phyloP scores from a whole-genome alignment of 1,140 invertebrate species.

The Dreissena rostriformis region DNA sequence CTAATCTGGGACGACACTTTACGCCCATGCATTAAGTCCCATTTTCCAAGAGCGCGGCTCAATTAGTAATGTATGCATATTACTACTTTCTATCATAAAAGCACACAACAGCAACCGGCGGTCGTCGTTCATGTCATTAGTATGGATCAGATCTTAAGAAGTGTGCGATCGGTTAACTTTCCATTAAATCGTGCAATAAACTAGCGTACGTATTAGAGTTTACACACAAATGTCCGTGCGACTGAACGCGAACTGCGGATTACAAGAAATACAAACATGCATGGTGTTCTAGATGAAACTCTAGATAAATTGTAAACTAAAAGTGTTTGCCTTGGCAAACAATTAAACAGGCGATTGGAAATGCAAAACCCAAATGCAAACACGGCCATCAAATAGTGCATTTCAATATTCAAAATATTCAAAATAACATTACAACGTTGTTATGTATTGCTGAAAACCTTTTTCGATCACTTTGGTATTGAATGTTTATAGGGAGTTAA shows the following conservation, averaged over 20 bases:
- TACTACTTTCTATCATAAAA: neutral
- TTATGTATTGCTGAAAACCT: neutral
- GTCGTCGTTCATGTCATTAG: neutral
- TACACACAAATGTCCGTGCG: constrained; percentile 33
- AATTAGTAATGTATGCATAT: too few species aligned
- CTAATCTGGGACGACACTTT: too few species aligned
- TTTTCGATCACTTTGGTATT: neutral
- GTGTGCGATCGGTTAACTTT: constrained; percentile 39
- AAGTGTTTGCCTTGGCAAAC: constrained; percentile 27
- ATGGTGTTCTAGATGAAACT: constrained; percentile 3
- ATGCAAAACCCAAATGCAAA: constrained; percentile 41
- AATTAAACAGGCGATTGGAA: constrained; percentile 17
- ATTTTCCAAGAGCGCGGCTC: too few species aligned
- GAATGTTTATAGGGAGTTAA: neutral
- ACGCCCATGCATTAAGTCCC: too few species aligned
- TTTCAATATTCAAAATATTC: neutral
- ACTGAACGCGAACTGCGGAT: constrained; percentile 14
- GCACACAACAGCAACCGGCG: neutral
- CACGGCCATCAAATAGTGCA: constrained; percentile 20
- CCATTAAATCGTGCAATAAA: constrained; percentile 33
- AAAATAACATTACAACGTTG: neutral
- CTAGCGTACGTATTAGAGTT: constrained; percentile 33
- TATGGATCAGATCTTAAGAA: constrained; percentile 9
- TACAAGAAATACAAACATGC: constrained; percentile 32
- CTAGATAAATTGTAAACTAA: constrained; percentile 41